These are phyloP conservation scores for Phrynocephalus forsythii DNA, from an alignment of 2,797 vertebrate species.

Conservation along the genomic window DNA sequence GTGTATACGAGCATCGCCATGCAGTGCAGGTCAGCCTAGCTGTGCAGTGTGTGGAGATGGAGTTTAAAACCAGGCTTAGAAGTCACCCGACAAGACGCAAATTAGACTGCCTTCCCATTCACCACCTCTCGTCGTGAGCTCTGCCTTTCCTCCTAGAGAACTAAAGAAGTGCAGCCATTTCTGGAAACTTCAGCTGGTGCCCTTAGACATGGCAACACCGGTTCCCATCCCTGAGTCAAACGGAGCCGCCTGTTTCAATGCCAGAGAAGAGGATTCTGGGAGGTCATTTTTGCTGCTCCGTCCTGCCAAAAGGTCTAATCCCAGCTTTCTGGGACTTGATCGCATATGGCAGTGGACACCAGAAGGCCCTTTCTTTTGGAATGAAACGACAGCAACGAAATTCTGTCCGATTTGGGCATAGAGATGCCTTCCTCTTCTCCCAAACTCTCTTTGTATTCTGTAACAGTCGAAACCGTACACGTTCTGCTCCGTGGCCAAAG, in stretches of 20 bases:
- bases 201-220: neutral
- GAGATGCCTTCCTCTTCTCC: neutral
- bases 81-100: neutral
- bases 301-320: neutral
- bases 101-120: no score
- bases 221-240: neutral
- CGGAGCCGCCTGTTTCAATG: no score
- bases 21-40: no score
- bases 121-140: no score
- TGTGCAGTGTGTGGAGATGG: no score
- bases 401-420: neutral
- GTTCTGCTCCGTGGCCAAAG: neutral
- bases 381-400: neutral
- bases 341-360: neutral
- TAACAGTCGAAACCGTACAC: constrained; percentile 5
- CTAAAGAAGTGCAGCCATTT: no score
- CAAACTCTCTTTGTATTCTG: neutral
- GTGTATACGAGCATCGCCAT: no score
- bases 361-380: neutral
- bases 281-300: neutral
- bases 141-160: neutral
- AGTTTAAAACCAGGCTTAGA: no score
- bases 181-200: neutral
- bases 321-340: neutral
- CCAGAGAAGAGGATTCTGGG: neutral